phyloP scores from a whole-genome alignment of 1,140 invertebrate genomes.

The Drosophila sproati region DNA sequence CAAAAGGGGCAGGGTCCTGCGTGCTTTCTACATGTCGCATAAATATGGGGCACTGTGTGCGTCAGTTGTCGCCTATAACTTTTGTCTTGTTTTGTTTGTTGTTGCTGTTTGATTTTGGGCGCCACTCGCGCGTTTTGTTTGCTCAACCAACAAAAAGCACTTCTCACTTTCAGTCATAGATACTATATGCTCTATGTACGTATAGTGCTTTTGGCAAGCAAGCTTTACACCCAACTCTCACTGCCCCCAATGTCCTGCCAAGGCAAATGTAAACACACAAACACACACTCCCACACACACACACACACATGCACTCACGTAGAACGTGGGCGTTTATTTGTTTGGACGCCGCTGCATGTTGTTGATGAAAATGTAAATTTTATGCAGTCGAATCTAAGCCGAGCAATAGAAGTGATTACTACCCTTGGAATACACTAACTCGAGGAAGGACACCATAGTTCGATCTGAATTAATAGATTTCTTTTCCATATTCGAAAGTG shows the following conservation, averaged over 20 bases:
- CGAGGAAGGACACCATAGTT: slow-evolving; percentile 7
- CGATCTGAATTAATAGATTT: slow-evolving; percentile 14
- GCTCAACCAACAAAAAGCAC: slow-evolving; percentile 58
- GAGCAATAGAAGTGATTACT: slow-evolving; percentile 43
- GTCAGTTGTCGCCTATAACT: slow-evolving; percentile 58
- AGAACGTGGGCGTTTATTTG: slow-evolving; percentile 48
- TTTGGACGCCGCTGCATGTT: slow-evolving; percentile 53
- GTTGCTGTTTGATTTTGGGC: slow-evolving; percentile 60
- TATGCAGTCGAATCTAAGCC: slow-evolving; percentile 53
- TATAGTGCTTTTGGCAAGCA: slow-evolving; percentile 33
- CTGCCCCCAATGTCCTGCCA: slow-evolving; percentile 8
- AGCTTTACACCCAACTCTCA: not conserved
- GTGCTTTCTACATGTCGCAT: slow-evolving; percentile 65
- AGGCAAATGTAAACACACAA: slow-evolving; percentile 35
- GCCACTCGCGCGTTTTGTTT: slow-evolving; percentile 55
- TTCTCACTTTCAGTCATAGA: slow-evolving; percentile 65
- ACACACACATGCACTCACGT: not conserved
- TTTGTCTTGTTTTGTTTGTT: slow-evolving; percentile 40
- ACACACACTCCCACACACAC: slow-evolving; percentile 4
- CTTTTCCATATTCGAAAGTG: slow-evolving; percentile 6
- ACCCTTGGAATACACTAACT: slow-evolving; percentile 24
- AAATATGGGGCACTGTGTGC: slow-evolving; percentile 55
- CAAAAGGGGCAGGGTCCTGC: not conserved
- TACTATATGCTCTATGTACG: slow-evolving; percentile 36
- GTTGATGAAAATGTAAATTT: slow-evolving; percentile 78